A percentile compares a stretch with the other conserved stretches of the same genome.
These are phyloP conservation scores for Mobula hypostoma DNA, from an alignment of 2,113 vertebrate genomes.

Conservation along the genomic window DNA sequence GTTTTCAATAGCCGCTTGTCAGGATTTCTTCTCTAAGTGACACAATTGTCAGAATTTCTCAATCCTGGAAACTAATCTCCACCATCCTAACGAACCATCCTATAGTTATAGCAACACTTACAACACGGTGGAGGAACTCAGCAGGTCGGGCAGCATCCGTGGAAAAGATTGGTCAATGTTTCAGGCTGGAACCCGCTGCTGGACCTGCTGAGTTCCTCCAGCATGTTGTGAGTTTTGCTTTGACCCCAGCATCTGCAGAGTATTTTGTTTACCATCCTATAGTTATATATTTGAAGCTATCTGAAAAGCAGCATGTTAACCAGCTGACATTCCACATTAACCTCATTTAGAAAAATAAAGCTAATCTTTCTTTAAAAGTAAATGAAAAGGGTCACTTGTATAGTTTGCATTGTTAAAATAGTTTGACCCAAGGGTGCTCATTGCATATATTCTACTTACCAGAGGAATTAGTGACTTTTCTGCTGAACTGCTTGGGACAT, in stretches of 20 bases:
- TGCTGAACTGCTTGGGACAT: neutral
- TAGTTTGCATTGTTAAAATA: neutral
- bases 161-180: too few relatives aligned
- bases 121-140: too few relatives aligned
- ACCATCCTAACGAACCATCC: too few relatives aligned
- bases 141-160: too few relatives aligned
- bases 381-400: neutral
- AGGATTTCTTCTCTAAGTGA: neutral
- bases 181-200: too few relatives aligned
- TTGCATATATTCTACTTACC: neutral
- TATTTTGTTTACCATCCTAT: too few relatives aligned
- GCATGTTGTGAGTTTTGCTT: too few relatives aligned
- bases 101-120: neutral
- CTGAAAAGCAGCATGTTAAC: neutral
- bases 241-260: too few relatives aligned
- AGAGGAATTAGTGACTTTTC: neutral
- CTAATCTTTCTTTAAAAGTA: too few relatives aligned
- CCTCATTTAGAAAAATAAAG: neutral
- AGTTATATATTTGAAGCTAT: neutral
- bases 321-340: neutral
- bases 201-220: too few relatives aligned
- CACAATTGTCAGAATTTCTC: neutral
- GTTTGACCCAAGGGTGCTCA: neutral
- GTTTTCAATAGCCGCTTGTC: neutral
- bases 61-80: too few relatives aligned